Evolutionary conservation across 2,113 vertebrate species (phyloP).

Genomic region (Anguilla japonica): DNA sequence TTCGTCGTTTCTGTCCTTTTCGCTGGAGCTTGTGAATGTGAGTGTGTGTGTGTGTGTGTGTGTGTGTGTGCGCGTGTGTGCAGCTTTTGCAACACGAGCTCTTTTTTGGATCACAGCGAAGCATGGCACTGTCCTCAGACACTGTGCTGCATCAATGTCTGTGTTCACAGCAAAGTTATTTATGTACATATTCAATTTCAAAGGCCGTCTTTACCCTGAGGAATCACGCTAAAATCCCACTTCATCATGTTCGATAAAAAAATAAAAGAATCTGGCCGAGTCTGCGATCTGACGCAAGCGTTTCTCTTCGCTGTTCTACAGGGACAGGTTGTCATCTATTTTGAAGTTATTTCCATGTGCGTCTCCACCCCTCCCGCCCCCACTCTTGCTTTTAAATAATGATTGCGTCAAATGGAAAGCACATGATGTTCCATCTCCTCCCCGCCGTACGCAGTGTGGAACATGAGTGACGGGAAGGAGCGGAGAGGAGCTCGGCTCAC

Average conservation of each 20-base stretch:
- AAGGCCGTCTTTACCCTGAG: background rate
- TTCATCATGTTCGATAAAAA: background rate
- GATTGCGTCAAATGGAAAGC: conserved; percentile 18
- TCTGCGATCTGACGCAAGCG: background rate
- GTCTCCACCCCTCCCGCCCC: background rate
- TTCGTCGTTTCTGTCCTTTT: too few species aligned
- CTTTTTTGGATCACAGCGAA: background rate
- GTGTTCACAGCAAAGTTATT: background rate
- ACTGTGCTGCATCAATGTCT: background rate
- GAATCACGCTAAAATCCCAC: background rate
- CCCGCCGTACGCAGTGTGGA: background rate
- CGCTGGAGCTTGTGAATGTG: too few species aligned
- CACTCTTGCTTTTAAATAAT: background rate
- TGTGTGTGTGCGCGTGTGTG: background rate
- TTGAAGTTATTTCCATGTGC: conserved; percentile 2
- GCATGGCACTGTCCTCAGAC: background rate
- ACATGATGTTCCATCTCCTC: conserved; percentile 3
- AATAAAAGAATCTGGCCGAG: background rate
- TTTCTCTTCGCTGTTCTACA: background rate
- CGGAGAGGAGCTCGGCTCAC: background rate
- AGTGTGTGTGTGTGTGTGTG: too few species aligned
- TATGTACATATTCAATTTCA: background rate
- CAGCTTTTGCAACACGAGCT: background rate
- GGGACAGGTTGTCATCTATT: background rate
- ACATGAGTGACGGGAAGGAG: background rate